phyloP scores from a whole-genome alignment of 2,888 invertebrate genomes.

The Pantelozetes paolii region DNA sequence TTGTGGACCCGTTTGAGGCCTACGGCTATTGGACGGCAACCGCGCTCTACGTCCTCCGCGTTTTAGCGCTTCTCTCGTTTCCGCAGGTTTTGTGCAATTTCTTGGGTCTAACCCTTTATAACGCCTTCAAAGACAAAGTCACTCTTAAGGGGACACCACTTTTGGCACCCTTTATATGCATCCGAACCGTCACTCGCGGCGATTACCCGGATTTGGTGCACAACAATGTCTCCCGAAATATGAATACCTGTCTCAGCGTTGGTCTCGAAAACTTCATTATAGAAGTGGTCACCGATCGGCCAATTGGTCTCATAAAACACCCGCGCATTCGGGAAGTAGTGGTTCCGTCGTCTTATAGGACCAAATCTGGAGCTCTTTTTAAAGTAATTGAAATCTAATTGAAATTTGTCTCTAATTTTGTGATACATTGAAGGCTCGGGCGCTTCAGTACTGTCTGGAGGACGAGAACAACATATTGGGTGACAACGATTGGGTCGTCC shows the following conservation, averaged over 20 bases:
- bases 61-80: conserved; percentile 75
- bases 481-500: conserved; percentile 93
- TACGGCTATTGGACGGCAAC: conserved; percentile 73
- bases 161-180: conserved; percentile 87
- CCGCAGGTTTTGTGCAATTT: conserved; percentile 83
- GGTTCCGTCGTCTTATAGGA: conserved; percentile 77
- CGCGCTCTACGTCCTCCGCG: conserved; percentile 70
- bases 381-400: conserved; percentile 56
- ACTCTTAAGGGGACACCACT: conserved; percentile 81
- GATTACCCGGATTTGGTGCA: conserved; percentile 87
- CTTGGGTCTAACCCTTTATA: conserved; percentile 78
- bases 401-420: neutral
- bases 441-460: conserved; percentile 90
- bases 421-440: conserved; percentile 62
- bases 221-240: conserved; percentile 76
- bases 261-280: conserved; percentile 92
- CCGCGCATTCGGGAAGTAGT: conserved; percentile 73
- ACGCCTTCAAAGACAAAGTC: conserved; percentile 90
- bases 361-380: conserved; percentile 85
- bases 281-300: conserved; percentile 89
- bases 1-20: conserved; percentile 68
- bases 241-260: conserved; percentile 78
- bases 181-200: conserved; percentile 87
- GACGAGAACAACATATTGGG: conserved; percentile 74
- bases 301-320: conserved; percentile 58